phyloP scores from a whole-genome alignment of 2,888 invertebrate species.

The Cataglyphis rosenhaueri region DNA sequence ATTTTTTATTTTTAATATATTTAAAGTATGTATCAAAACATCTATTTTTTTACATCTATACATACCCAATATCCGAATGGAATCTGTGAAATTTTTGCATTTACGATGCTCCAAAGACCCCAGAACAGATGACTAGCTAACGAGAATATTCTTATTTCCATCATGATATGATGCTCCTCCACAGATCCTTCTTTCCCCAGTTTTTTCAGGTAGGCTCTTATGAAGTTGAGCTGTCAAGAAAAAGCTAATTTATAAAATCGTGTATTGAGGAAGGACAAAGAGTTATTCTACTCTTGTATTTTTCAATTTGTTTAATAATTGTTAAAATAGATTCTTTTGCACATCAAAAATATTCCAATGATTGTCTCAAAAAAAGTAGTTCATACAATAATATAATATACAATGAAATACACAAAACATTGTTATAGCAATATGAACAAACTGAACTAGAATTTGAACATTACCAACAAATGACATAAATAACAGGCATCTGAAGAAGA shows the following conservation, averaged over 20 bases:
- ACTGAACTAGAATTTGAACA: background rate
- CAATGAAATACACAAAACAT: background rate
- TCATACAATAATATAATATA: constrained; percentile 14
- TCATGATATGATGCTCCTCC: constrained; percentile 88
- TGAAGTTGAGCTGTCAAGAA: constrained; percentile 84
- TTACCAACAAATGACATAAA: constrained; percentile 26
- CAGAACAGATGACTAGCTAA: constrained; percentile 97
- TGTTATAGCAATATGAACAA: constrained; percentile 23
- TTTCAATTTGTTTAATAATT: constrained; percentile 17
- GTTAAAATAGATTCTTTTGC: background rate
- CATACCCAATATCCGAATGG: constrained; percentile 98
- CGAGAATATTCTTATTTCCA: constrained; percentile 94
- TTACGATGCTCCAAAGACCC: constrained; percentile 96
- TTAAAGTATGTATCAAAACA: background rate
- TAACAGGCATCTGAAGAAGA: constrained; percentile 7
- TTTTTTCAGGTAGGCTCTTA: constrained; percentile 84
- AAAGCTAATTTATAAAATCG: constrained; percentile 15
- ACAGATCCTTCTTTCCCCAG: constrained; percentile 85
- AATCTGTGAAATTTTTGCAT: constrained; percentile 94
- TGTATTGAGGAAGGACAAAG: constrained; percentile 14
- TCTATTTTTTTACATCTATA: constrained; percentile 37
- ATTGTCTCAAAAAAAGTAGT: constrained; percentile 9
- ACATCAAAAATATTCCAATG: background rate
- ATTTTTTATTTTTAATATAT: background rate
- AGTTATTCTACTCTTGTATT: constrained; percentile 14